Conservation (phyloP, 2,797 vertebrate species). For the Helicolenus hilgendorfi region DNA sequence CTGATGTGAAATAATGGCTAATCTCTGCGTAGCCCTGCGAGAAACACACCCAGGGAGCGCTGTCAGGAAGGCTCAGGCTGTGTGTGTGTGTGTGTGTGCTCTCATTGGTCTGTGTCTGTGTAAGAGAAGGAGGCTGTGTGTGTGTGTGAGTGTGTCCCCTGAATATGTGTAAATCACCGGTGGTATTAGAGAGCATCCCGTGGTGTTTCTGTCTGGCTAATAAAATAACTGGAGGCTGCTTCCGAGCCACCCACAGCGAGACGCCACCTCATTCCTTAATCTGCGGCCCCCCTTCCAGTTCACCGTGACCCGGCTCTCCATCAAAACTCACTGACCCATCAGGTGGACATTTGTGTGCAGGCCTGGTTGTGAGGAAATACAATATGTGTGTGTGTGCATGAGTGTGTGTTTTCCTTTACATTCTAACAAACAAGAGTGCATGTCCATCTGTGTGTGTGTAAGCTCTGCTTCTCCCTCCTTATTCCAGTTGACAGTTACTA, state of each 20-base stretch:
- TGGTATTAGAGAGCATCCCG: constrained; percentile 65
- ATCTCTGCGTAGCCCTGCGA: constrained; percentile 44
- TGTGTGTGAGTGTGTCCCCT: background rate
- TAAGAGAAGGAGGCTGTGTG: constrained; percentile 14
- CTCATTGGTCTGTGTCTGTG: constrained; percentile 3
- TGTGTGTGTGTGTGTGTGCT: background rate
- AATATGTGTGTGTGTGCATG: background rate
- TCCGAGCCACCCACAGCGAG: constrained; percentile 44
- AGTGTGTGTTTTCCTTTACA: background rate
- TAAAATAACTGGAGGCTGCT: constrained; percentile 75
- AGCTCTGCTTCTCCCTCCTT: background rate
- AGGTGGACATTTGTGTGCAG: constrained; percentile 24
- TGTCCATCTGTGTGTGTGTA: background rate
- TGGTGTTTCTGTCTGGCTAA: constrained; percentile 73
- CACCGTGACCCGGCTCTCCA: constrained; percentile 45
- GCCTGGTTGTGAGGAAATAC: background rate
- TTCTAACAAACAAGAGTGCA: background rate
- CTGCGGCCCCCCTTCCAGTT: constrained; percentile 24
- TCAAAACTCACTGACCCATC: constrained; percentile 63
- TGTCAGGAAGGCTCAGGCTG: constrained; percentile 28
- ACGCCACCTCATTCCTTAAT: constrained; percentile 61
- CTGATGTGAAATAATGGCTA: constrained; percentile 71
- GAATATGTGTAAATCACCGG: constrained; percentile 60
- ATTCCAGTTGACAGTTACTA: background rate
- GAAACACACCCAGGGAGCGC: constrained; percentile 41